A percentile compares a stretch with the other conserved stretches of the same genome.
phyloP scores from a whole-genome alignment of 1,140 invertebrate species.

The Anastrepha ludens region DNA sequence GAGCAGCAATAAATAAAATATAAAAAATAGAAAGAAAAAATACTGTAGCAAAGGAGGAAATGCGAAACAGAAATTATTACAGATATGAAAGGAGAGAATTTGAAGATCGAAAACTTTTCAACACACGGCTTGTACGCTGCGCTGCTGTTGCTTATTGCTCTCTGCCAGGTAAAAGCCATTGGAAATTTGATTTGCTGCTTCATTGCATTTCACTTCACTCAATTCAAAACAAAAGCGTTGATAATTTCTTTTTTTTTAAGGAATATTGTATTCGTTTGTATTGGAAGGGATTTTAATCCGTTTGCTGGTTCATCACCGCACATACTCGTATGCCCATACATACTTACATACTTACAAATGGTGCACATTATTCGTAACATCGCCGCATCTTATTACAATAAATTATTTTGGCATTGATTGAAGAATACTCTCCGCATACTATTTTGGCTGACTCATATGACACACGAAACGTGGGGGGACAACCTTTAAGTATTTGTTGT shows the following conservation, averaged over 20 bases:
- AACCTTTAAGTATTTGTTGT: background rate
- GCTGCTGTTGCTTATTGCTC: background rate
- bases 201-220: constrained; percentile 9
- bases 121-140: background rate
- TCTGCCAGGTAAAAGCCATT: background rate
- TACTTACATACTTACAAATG: background rate
- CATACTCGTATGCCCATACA: background rate
- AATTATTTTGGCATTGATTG: constrained; percentile 45
- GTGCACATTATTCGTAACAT: background rate
- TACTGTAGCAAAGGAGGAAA: background rate
- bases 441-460: constrained; percentile 35
- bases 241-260: background rate
- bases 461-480: background rate
- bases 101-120: constrained; percentile 25
- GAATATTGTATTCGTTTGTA: background rate
- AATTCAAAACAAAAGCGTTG: background rate
- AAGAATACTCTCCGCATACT: background rate
- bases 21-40: background rate
- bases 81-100: constrained; percentile 1
- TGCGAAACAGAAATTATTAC: background rate
- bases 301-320: constrained; percentile 12
- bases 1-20: background rate
- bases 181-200: constrained; percentile 36
- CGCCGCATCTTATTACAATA: constrained; percentile 48
- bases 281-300: constrained; percentile 44